Percentiles rank a stretch among this genome's conserved stretches.
Evolutionary conservation across 2,113 vertebrate genomes (phyloP).

Genomic region (Colistium nudipinnis): DNA sequence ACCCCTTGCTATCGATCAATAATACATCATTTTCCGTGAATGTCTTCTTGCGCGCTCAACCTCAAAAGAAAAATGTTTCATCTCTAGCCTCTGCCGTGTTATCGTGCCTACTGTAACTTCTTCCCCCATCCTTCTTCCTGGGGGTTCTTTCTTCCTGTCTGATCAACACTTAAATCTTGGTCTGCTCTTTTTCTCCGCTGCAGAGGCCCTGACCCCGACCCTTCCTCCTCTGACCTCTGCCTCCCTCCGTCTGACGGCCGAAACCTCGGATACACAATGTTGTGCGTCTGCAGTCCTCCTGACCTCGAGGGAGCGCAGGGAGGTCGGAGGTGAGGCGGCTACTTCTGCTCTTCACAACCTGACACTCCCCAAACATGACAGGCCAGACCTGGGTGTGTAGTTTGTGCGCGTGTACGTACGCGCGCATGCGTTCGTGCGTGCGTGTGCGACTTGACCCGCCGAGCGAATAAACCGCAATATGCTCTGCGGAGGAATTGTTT

Average conservation of each 20-base stretch:
- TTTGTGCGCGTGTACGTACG: conserved; percentile 13
- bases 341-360: conserved; percentile 67
- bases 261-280: conserved; percentile 32
- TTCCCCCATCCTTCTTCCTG: conserved; percentile 23
- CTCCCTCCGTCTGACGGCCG: conserved; percentile 18
- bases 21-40: too few relatives aligned
- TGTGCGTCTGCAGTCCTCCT: conserved; percentile 20
- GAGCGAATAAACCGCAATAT: conserved; percentile 51
- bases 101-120: conserved; percentile 6
- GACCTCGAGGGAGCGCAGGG: conserved; percentile 17
- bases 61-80: background rate
- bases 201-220: conserved; percentile 32
- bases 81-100: background rate
- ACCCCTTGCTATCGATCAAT: background rate
- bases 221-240: conserved; percentile 29
- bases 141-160: conserved; percentile 31
- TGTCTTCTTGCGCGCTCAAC: too few relatives aligned
- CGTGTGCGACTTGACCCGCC: conserved; percentile 30
- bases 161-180: conserved; percentile 8
- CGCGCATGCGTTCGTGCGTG: background rate
- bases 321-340: conserved; percentile 58
- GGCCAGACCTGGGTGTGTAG: conserved; percentile 41
- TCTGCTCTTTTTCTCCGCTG: conserved; percentile 22
- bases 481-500: conserved; percentile 54
- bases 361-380: conserved; percentile 64